These are phyloP conservation scores for Pentamera pediparva DNA, from an alignment of 53 echinoderm and acorn worm genomes.

Conservation along the genomic window DNA sequence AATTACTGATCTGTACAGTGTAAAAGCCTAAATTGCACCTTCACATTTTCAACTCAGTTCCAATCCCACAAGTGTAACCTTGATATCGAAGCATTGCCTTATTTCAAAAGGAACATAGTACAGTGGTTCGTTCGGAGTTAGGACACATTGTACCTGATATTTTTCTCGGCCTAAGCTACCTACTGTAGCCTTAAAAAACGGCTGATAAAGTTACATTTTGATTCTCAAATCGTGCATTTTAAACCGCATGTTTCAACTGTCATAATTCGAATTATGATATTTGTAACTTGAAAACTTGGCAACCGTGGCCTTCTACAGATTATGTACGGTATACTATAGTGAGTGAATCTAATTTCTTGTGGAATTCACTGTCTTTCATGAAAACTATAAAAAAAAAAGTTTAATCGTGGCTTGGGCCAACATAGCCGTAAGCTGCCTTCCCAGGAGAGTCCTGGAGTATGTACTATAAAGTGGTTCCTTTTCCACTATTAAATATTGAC, in stretches of 20 bases:
- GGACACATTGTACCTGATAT: too few relatives aligned
- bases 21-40: too few relatives aligned
- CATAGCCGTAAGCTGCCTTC: not conserved
- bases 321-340: not conserved
- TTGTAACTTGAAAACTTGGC: not conserved
- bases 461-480: constrained; percentile 7
- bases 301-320: constrained; percentile 30
- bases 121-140: too few relatives aligned
- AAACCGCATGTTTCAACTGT: not conserved
- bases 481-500: constrained; percentile 35
- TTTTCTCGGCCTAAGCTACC: not conserved
- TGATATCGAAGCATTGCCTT: constrained; percentile 12
- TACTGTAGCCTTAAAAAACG: not conserved
- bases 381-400: not conserved
- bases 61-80: not conserved
- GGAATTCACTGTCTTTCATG: constrained; percentile 17
- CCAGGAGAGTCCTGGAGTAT: constrained; percentile 17
- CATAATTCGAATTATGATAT: not conserved
- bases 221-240: not conserved
- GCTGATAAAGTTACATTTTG: too few relatives aligned
- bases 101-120: too few relatives aligned
- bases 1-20: too few relatives aligned
- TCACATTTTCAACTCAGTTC: not conserved
- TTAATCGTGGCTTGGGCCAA: too few relatives aligned
- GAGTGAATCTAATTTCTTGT: not conserved